A percentile compares a stretch with the other conserved stretches of the same genome.
These are phyloP conservation scores for Paradoxurus hermaphroditus DNA, from an alignment of 2,113 vertebrate genomes.

Conservation along the genomic window DNA sequence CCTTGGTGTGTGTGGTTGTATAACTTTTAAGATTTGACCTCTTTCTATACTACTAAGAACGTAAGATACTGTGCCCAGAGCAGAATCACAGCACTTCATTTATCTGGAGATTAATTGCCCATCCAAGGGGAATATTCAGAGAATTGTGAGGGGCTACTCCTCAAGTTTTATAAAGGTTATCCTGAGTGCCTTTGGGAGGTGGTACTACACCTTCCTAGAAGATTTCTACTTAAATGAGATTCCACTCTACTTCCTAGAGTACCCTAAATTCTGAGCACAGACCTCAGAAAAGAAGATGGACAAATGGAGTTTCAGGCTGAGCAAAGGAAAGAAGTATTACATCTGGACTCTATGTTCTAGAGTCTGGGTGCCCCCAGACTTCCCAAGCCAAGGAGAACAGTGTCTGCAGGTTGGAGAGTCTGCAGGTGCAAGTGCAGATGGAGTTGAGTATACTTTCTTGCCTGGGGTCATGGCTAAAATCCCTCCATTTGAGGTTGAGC, in stretches of 20 bases:
- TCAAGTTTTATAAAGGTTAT: not conserved
- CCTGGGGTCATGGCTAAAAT: not conserved
- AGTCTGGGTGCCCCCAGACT: not conserved
- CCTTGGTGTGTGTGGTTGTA: not conserved
- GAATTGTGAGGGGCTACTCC: not conserved
- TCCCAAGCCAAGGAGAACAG: not conserved
- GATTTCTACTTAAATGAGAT: no score
- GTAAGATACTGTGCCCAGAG: not conserved
- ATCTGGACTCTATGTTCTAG: not conserved
- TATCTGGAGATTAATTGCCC: not conserved
- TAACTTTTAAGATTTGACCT: not conserved
- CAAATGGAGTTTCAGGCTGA: not conserved
- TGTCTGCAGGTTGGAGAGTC: not conserved
- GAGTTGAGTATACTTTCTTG: not conserved
- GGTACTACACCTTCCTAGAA: not conserved
- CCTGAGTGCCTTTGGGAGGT: not conserved
- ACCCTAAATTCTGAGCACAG: not conserved
- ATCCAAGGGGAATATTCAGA: not conserved
- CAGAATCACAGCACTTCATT: not conserved
- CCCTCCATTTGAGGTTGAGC: not conserved
- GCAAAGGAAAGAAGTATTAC: not conserved
- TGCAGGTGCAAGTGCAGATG: no score
- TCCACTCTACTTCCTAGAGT: no score
- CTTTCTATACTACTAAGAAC: fast-evolving
- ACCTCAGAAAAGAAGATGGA: not conserved